Percentiles rank a stretch among this genome's conserved stretches.
Conservation (phyloP, 2,113 vertebrate species). For the Drymodes brunneopygia region DNA sequence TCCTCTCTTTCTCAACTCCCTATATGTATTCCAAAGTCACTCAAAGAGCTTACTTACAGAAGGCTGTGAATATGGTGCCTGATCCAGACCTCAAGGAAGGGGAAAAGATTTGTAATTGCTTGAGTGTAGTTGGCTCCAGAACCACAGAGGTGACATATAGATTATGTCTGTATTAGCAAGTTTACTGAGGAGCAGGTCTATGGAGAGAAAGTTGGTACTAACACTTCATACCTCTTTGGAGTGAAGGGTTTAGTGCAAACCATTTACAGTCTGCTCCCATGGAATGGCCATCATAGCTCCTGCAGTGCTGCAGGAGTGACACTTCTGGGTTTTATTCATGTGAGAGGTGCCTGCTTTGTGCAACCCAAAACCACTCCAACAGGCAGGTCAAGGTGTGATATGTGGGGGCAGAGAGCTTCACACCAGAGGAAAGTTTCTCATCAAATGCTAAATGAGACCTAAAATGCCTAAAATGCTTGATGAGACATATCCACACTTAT, state of each 20-base stretch:
- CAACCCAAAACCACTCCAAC: background rate
- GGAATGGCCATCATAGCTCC: background rate
- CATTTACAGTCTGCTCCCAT: background rate
- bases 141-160: accelerated
- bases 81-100: background rate
- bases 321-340: background rate
- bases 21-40: background rate
- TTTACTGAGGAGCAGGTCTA: background rate
- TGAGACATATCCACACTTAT: background rate
- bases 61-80: background rate
- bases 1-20: background rate
- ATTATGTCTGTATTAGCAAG: background rate
- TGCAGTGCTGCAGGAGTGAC: background rate
- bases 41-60: background rate
- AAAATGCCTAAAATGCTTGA: background rate
- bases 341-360: background rate
- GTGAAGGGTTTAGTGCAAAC: background rate
- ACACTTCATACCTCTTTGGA: background rate
- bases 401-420: background rate
- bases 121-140: background rate
- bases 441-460: background rate
- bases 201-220: background rate
- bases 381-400: background rate
- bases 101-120: background rate
- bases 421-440: background rate